phyloP scores from a whole-genome alignment of 2,888 invertebrate genomes.

The Polymixis flavicincta region DNA sequence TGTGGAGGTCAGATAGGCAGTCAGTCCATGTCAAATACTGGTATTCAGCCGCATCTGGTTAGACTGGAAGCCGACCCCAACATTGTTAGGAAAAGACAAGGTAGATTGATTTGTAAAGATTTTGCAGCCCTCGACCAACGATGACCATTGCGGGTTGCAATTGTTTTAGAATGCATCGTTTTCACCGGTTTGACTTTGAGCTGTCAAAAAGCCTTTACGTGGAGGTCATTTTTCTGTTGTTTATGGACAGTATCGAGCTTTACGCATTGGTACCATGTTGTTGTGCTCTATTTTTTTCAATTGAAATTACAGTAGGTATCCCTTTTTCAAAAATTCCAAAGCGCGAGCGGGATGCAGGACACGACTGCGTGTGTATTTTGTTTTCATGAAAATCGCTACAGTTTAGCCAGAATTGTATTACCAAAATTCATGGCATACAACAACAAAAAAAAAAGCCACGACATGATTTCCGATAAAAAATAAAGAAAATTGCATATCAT shows the following conservation, averaged over 20 bases:
- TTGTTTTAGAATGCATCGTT: neutral
- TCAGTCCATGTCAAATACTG: too few species aligned
- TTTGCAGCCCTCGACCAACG: neutral
- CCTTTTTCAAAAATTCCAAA: neutral
- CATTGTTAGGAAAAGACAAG: too few species aligned
- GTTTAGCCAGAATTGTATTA: neutral
- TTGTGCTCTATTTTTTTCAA: neutral
- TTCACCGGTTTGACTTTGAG: too few species aligned
- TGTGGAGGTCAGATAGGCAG: too few species aligned
- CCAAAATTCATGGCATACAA: neutral
- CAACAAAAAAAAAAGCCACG: neutral
- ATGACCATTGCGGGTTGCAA: neutral
- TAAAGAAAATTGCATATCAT: neutral
- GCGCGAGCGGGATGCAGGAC: neutral
- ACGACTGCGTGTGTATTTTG: too few species aligned
- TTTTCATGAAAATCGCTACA: too few species aligned
- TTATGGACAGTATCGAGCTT: too few species aligned
- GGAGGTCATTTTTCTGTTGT: neutral
- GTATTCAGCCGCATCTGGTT: too few species aligned
- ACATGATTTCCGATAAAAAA: neutral
- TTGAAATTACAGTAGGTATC: neutral
- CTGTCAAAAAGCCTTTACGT: neutral
- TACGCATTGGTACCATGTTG: too few species aligned
- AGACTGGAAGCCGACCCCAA: too few species aligned
- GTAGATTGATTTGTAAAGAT: neutral